Evolutionary conservation across 2,113 vertebrate species (phyloP).

Genomic region (Sturnira hondurensis): DNA sequence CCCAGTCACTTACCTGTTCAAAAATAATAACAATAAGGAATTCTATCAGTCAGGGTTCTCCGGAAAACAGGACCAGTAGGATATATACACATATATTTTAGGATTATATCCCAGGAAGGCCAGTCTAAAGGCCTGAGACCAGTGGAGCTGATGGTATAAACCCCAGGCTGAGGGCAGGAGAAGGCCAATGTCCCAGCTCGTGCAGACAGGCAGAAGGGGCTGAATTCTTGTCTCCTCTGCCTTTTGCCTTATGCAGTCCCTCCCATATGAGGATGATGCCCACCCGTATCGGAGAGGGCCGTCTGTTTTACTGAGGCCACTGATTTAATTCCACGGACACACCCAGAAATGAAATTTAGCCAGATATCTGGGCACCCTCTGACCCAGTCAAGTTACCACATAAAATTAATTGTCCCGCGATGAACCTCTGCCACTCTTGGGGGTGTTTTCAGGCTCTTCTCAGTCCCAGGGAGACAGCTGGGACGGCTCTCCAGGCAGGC

Average conservation of each 20-base stretch:
- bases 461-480: neutral
- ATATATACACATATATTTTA: neutral
- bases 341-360: neutral
- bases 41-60: neutral
- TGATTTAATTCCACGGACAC: neutral
- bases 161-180: neutral
- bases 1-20: neutral
- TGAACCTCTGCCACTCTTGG: neutral
- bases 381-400: neutral
- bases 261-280: neutral
- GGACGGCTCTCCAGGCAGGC: neutral
- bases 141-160: neutral
- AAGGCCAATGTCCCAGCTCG: neutral
- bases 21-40: neutral
- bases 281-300: neutral
- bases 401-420: neutral
- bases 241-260: neutral
- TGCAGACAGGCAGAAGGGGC: neutral
- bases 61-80: neutral
- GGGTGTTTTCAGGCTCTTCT: neutral
- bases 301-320: neutral
- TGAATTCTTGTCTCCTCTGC: neutral
- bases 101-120: neutral
- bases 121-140: neutral
- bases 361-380: neutral